These are phyloP conservation scores for Microvelia longipes DNA, from an alignment of 1,140 invertebrate species.

Conservation along the genomic window DNA sequence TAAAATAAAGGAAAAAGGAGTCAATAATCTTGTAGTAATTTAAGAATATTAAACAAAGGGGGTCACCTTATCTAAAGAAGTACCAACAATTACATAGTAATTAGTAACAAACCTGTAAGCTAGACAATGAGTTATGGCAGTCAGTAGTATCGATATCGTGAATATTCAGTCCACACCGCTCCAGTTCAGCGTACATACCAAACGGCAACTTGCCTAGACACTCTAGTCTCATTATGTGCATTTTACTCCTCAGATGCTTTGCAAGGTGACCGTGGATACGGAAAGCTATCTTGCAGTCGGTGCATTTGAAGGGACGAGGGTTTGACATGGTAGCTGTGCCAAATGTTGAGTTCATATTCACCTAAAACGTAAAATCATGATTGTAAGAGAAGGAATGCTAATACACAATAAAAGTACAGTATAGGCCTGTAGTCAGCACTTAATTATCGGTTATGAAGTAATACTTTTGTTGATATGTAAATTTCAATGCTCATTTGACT, in stretches of 20 bases:
- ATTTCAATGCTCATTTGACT: no score
- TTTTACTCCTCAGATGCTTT: conserved; percentile 90
- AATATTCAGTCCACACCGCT: conserved; percentile 72
- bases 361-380: conserved; percentile 27
- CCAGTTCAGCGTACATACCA: conserved; percentile 89
- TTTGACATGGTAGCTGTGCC: conserved; percentile 70
- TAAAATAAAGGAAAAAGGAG: no score
- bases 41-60: no score
- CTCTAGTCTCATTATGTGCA: conserved; percentile 91
- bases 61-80: no score
- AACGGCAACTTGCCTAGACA: conserved; percentile 83
- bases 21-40: no score
- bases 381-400: no score
- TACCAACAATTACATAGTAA: no score
- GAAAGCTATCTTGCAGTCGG: conserved; percentile 89
- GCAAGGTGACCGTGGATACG: conserved; percentile 89
- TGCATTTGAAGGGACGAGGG: conserved; percentile 85
- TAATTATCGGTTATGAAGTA: neutral
- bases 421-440: neutral
- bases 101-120: conserved; percentile 62
- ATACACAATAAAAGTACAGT: no score
- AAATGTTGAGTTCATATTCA: conserved; percentile 70
- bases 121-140: conserved; percentile 80
- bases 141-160: conserved; percentile 88
- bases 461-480: neutral